Conservation (phyloP, 2,888 invertebrate species). For the Apamea epomidion region DNA sequence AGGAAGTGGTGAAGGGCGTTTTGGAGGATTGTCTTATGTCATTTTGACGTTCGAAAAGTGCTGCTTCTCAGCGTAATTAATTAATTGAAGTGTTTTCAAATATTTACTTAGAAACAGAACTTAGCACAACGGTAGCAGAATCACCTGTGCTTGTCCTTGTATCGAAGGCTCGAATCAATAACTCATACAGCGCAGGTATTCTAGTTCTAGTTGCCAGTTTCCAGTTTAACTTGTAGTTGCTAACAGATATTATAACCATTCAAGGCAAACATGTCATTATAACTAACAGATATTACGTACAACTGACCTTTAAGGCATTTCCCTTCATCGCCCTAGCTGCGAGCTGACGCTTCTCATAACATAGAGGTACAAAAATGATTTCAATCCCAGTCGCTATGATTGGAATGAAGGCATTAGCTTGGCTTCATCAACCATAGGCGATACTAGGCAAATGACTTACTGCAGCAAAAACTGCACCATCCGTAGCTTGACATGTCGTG, state of each 20-base stretch:
- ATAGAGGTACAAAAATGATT: slow-evolving; percentile 27
- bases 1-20: too few species aligned
- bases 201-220: not conserved
- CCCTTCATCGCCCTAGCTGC: slow-evolving; percentile 31
- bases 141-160: too few species aligned
- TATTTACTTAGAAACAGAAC: not conserved
- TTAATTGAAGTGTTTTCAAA: not conserved
- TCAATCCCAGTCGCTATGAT: slow-evolving; percentile 51
- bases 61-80: too few species aligned
- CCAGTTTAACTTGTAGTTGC: not conserved
- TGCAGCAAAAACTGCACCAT: slow-evolving; percentile 60
- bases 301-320: slow-evolving; percentile 36
- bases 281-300: not conserved
- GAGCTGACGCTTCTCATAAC: slow-evolving; percentile 30
- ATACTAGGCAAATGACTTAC: slow-evolving; percentile 66
- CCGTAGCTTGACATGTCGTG: slow-evolving; percentile 33
- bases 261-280: slow-evolving; percentile 42
- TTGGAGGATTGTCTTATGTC: too few species aligned
- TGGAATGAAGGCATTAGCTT: slow-evolving; percentile 57
- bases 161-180: not conserved
- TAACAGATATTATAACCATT: slow-evolving; percentile 29
- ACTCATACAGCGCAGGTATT: not conserved
- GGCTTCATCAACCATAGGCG: slow-evolving; percentile 59
- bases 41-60: too few species aligned
- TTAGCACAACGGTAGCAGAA: not conserved